phyloP scores from a whole-genome alignment of 2,888 invertebrate genomes.

The Drosophila prolongata region DNA sequence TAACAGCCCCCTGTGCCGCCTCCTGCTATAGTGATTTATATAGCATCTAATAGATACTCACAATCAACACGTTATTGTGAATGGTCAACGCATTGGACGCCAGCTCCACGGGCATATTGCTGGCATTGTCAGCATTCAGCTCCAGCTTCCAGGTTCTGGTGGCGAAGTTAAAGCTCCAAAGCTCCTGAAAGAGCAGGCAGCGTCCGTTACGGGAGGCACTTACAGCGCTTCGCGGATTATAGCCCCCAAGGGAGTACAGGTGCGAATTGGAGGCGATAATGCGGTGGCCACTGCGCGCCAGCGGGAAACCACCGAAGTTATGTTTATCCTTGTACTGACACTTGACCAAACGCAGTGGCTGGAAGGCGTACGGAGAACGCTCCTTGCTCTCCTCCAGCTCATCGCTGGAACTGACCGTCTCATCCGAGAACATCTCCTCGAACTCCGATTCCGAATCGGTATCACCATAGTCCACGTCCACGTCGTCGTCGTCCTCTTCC shows the following conservation, averaged over 20 bases:
- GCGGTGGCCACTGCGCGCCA: slow-evolving; percentile 94
- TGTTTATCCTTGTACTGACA: slow-evolving; percentile 72
- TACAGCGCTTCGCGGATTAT: slow-evolving; percentile 89
- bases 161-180: slow-evolving; percentile 94
- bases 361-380: slow-evolving; percentile 54
- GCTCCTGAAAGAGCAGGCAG: slow-evolving; percentile 90
- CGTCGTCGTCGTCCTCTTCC: slow-evolving; percentile 56
- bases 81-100: slow-evolving; percentile 94
- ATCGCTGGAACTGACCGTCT: slow-evolving; percentile 66
- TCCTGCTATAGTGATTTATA: not conserved
- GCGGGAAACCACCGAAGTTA: slow-evolving; percentile 84
- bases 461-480: slow-evolving; percentile 54
- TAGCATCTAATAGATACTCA: slow-evolving; percentile 82
- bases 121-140: slow-evolving; percentile 70
- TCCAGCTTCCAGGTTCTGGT: slow-evolving; percentile 88
- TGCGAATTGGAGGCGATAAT: slow-evolving; percentile 91
- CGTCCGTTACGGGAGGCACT: slow-evolving; percentile 85
- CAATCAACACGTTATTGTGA: slow-evolving; percentile 90
- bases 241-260: slow-evolving; percentile 95
- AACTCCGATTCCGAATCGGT: slow-evolving; percentile 66
- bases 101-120: slow-evolving; percentile 90
- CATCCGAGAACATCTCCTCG: slow-evolving; percentile 70
- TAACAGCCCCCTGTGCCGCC: not conserved
- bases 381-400: slow-evolving; percentile 46
- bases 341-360: slow-evolving; percentile 74